These are phyloP conservation scores for Notoglanidium macrostoma DNA, from an alignment of 2,797 vertebrate genomes.

Conservation along the genomic window DNA sequence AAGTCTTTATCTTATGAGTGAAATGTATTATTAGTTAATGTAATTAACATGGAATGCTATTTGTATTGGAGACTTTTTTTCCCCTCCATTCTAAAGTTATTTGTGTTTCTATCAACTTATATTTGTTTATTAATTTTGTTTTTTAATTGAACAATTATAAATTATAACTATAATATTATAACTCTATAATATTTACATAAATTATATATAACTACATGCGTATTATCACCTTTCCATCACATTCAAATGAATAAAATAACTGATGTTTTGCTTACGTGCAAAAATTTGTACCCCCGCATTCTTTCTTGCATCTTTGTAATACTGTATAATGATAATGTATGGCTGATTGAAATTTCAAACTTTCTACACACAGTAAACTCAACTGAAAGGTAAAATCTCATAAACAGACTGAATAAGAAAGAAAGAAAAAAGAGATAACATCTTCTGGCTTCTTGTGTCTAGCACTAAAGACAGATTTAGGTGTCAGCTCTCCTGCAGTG, in stretches of 20 bases:
- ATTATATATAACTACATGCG: background rate
- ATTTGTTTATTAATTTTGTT: background rate
- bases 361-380: too few species aligned
- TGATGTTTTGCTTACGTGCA: background rate
- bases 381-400: background rate
- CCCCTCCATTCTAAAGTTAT: background rate
- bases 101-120: background rate
- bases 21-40: background rate
- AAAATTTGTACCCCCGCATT: background rate
- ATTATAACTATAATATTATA: too few species aligned
- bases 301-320: background rate
- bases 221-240: background rate
- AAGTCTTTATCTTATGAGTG: background rate
- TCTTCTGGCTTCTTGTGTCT: background rate
- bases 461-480: constrained; percentile 50
- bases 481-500: constrained; percentile 47
- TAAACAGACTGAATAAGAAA: background rate
- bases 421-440: background rate
- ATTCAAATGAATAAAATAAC: background rate
- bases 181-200: background rate
- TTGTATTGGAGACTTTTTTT: background rate
- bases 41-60: background rate
- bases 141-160: background rate
- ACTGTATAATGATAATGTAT: background rate
- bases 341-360: too few species aligned